Conservation (phyloP, 92 coral and sea anemone genomes). For the Palythoa grandiflora region DNA sequence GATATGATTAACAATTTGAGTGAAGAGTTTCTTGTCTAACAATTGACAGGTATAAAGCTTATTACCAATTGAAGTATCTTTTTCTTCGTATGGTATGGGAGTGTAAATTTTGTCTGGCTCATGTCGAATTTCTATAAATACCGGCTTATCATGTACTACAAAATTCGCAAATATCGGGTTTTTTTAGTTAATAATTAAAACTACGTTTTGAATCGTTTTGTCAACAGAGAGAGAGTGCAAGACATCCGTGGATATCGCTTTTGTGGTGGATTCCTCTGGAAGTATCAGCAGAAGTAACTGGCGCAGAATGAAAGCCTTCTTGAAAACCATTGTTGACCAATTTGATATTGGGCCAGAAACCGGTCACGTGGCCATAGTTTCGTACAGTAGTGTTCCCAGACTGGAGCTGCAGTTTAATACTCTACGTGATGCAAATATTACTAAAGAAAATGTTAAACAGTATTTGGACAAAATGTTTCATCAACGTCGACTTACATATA, state of each 20-base stretch:
- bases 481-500: constrained; percentile 16
- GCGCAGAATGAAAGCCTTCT: constrained; percentile 15
- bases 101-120: too few species aligned
- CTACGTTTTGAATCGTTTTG: neutral
- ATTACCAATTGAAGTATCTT: too few species aligned
- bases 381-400: constrained; percentile 3
- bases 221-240: constrained; percentile 26
- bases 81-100: too few species aligned
- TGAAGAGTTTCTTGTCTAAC: too few species aligned
- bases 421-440: neutral
- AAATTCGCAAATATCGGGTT: too few species aligned
- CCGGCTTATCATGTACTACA: too few species aligned
- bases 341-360: constrained; percentile 32
- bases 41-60: too few species aligned
- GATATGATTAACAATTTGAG: too few species aligned
- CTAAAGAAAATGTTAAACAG: neutral
- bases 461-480: neutral
- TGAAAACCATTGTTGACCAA: constrained; percentile 7
- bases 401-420: constrained; percentile 1
- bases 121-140: too few species aligned
- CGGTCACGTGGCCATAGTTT: constrained; percentile 26
- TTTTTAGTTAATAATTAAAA: too few species aligned
- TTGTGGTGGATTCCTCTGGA: constrained; percentile 31
- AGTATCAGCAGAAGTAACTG: constrained; percentile 17
- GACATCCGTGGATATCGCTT: constrained; percentile 11